phyloP scores from a whole-genome alignment of 1,140 invertebrate genomes.

The Ridgeia piscesae region DNA sequence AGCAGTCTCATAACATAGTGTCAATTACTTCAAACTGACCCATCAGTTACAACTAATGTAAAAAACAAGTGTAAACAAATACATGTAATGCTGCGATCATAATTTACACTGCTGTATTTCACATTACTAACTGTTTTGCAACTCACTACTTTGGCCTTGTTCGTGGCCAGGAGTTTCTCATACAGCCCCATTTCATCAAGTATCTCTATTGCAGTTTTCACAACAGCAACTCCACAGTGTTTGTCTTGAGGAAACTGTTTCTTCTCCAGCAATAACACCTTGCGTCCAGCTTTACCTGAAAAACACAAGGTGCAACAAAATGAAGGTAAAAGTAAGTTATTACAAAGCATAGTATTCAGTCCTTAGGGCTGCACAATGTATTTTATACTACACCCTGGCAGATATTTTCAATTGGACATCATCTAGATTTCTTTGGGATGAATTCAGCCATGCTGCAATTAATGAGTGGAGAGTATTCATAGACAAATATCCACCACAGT shows the following conservation, averaged over 20 bases:
- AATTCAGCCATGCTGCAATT: too few species aligned
- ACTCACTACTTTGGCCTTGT: slow-evolving; percentile 45
- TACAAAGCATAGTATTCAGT: too few species aligned
- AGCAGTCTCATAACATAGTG: background rate
- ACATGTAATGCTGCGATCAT: background rate
- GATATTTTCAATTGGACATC: too few species aligned
- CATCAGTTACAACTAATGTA: background rate
- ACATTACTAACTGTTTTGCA: background rate
- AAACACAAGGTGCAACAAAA: background rate
- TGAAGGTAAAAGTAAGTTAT: background rate
- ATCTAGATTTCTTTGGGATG: too few species aligned
- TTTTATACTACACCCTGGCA: too few species aligned
- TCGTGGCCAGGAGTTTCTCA: slow-evolving; percentile 40
- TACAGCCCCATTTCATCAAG: slow-evolving; percentile 48
- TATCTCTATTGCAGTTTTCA: slow-evolving; percentile 50
- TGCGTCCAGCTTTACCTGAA: slow-evolving; percentile 43
- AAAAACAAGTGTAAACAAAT: background rate
- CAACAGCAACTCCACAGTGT: slow-evolving; percentile 49
- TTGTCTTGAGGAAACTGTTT: slow-evolving; percentile 50
- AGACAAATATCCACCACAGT: too few species aligned
- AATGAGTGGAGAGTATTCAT: too few species aligned
- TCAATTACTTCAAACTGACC: background rate
- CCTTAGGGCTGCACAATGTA: too few species aligned
- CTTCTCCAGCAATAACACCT: slow-evolving; percentile 44
- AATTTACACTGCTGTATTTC: background rate